phyloP scores from a whole-genome alignment of 2,113 vertebrate genomes.

The Gymnorhina tibicen region DNA sequence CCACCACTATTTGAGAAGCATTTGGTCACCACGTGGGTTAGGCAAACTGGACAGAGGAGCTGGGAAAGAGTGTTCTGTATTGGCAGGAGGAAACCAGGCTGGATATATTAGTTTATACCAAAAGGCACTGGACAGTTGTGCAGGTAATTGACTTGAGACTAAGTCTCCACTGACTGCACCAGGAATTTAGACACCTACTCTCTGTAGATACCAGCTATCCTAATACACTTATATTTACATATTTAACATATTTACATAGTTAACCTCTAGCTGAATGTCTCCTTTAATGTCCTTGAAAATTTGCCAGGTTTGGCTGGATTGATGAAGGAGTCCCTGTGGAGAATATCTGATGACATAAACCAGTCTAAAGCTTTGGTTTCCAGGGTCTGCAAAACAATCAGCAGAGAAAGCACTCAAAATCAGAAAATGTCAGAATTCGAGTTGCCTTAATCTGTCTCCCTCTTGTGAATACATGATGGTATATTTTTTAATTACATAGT shows the following conservation, averaged over 20 bases:
- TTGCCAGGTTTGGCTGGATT: not conserved
- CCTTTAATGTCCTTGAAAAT: not conserved
- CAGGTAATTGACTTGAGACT: not conserved
- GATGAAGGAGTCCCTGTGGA: not conserved
- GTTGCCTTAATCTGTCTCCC: not conserved
- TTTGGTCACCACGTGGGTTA: not conserved
- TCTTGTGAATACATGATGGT: not conserved
- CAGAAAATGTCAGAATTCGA: not conserved
- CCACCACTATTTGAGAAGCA: not conserved
- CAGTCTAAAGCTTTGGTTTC: not conserved
- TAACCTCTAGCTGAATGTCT: not conserved
- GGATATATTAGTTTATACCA: not conserved
- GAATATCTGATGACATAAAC: not conserved
- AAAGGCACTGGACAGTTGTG: not conserved
- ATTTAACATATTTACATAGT: not conserved
- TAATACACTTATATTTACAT: not conserved
- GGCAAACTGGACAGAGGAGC: not conserved
- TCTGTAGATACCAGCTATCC: not conserved
- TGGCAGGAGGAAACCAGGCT: not conserved
- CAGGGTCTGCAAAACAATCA: not conserved
- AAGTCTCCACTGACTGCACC: not conserved
- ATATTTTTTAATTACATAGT: constrained; percentile 25
- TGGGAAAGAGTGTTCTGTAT: not conserved
- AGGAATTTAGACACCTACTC: not conserved
- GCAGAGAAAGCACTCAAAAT: not conserved